Evolutionary conservation across 2,113 vertebrate genomes (phyloP).

Genomic region (Hippocampus mohnikei): DNA sequence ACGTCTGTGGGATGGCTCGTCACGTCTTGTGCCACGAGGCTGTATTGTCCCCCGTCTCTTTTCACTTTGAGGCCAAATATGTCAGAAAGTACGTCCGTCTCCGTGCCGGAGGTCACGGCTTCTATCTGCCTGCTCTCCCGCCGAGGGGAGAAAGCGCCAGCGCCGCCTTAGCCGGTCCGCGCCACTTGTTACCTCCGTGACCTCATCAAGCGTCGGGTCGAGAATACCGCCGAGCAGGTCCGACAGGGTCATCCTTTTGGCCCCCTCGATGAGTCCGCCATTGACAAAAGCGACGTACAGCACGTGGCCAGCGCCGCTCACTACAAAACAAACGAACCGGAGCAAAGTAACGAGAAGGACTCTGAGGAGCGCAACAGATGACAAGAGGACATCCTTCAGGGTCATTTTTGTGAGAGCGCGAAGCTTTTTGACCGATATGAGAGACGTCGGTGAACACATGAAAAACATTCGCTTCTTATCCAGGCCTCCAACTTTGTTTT

Average conservation of each 20-base stretch:
- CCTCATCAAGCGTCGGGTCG: conserved; percentile 90
- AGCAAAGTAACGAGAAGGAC: conserved; percentile 69
- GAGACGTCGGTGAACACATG: conserved; percentile 64
- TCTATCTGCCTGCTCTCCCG: conserved; percentile 74
- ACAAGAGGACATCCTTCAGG: conserved; percentile 75
- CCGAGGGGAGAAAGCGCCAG: conserved; percentile 66
- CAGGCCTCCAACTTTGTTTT: conserved; percentile 46
- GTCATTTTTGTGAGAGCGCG: conserved; percentile 85
- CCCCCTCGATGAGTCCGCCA: conserved; percentile 84
- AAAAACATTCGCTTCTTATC: conserved; percentile 73
- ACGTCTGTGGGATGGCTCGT: conserved; percentile 78
- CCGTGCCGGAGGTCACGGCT: conserved; percentile 62
- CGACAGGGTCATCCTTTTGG: conserved; percentile 80
- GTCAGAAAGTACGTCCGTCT: conserved; percentile 81
- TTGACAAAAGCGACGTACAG: conserved; percentile 80
- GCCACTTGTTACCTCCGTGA: conserved; percentile 70
- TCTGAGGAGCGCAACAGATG: conserved; percentile 72
- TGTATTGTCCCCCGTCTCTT: conserved; percentile 85
- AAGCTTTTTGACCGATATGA: conserved; percentile 82
- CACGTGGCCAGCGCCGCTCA: conserved; percentile 74
- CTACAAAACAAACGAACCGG: conserved; percentile 65
- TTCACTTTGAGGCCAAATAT: conserved; percentile 90
- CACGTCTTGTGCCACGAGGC: conserved; percentile 81
- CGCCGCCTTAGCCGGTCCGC: conserved; percentile 68
- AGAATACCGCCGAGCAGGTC: conserved; percentile 84